Conservation (phyloP, 2,113 vertebrate species). For the Malurus cyaneus region DNA sequence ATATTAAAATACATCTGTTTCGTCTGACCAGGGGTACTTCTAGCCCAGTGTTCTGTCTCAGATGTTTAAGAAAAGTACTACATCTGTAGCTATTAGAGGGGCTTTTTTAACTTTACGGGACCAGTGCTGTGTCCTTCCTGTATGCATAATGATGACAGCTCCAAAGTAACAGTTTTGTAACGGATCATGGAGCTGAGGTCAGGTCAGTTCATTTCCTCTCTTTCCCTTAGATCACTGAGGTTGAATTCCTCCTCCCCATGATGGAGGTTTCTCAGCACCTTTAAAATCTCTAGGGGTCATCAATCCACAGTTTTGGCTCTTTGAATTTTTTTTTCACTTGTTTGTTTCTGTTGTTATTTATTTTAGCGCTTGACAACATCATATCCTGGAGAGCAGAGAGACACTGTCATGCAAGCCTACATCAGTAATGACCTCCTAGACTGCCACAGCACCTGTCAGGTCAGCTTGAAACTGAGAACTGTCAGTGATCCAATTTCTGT, state of each 20-base stretch:
- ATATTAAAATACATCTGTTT: not conserved
- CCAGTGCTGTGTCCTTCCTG: not conserved
- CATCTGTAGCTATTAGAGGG: not conserved
- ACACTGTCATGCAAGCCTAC: conserved; percentile 91
- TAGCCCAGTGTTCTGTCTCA: not conserved
- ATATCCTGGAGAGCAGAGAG: conserved; percentile 91
- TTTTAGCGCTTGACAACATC: conserved; percentile 91
- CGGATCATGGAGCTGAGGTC: not conserved
- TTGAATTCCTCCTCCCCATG: not conserved
- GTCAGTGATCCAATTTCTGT: not conserved
- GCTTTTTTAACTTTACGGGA: not conserved
- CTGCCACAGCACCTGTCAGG: conserved; percentile 75
- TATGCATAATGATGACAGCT: not conserved
- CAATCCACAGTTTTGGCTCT: not conserved
- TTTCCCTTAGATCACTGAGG: not conserved
- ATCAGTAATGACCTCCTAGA: conserved; percentile 91
- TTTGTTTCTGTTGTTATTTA: not conserved
- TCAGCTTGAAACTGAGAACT: conserved; percentile 15
- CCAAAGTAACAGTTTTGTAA: not conserved
- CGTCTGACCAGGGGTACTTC: not conserved
- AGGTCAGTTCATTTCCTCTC: not conserved
- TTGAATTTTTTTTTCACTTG: not conserved
- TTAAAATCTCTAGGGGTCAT: not conserved
- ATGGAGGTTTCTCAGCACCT: not conserved
- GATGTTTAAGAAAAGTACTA: not conserved